Evolutionary conservation across 2,888 invertebrate genomes (phyloP).

Genomic region (Andrena flavipes): DNA sequence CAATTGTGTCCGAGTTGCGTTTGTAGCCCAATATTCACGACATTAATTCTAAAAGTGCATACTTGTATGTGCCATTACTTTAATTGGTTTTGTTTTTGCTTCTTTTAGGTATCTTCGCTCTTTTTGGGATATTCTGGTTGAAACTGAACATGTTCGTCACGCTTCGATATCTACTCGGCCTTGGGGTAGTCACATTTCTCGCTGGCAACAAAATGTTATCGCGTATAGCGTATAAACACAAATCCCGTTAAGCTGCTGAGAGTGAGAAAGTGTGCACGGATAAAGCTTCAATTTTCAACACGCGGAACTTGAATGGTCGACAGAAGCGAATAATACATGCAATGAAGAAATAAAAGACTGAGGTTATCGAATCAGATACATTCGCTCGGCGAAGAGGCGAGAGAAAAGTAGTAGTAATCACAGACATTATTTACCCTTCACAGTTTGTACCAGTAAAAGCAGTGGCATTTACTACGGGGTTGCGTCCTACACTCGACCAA

Average conservation of each 20-base stretch:
- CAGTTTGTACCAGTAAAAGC: background rate
- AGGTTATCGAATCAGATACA: background rate
- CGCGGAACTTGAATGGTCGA: background rate
- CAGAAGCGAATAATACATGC: background rate
- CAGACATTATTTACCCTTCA: too few relatives aligned
- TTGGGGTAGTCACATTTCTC: slow-evolving; percentile 96
- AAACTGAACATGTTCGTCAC: slow-evolving; percentile 98
- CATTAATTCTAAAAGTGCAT: slow-evolving; percentile 56
- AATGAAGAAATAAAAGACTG: background rate
- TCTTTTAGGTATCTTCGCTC: slow-evolving; percentile 91
- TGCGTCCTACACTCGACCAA: background rate
- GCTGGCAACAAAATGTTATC: slow-evolving; percentile 96
- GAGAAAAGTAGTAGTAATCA: background rate
- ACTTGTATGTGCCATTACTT: background rate
- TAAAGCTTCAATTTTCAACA: background rate
- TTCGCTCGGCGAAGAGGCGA: background rate
- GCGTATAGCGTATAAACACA: slow-evolving; percentile 88
- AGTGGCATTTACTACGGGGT: background rate
- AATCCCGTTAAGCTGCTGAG: slow-evolving; percentile 60
- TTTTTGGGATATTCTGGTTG: slow-evolving; percentile 97
- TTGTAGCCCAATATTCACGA: slow-evolving; percentile 82
- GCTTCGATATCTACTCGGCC: slow-evolving; percentile 93
- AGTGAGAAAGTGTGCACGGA: background rate
- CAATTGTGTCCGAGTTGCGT: slow-evolving; percentile 65
- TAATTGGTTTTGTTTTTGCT: slow-evolving; percentile 23